Base-by-base conservation (phyloP, 2,888 invertebrate genomes). In the Protodeltote pygarga region DNA sequence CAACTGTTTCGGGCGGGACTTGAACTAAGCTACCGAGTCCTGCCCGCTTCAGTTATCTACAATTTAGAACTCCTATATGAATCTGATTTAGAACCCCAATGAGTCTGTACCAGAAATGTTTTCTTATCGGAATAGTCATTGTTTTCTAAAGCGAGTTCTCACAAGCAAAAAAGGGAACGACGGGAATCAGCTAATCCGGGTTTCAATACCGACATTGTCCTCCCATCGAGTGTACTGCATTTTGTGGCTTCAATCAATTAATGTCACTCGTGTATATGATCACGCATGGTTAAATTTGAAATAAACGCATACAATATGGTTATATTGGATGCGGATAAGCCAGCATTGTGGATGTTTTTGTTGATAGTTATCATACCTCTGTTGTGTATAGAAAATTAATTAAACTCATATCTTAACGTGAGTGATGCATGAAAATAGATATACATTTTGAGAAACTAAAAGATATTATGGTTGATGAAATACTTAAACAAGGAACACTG, bases 231-330 rank as follows among this genome's bases (percentile, higher is more conserved):
- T 79, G 64, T 58, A 71, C 49, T 52, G 35, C 39, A 69, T 57
- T 74, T 83, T 63, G 75, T 65, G 70, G 77, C 71, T 68, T 79
- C 80, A 82, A 82, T 85, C 83, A 84, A 85, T 85, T 85, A 85
- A 85, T 79, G 82, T 86, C 84, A 77, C 75, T 74, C 71, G 66
- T 66, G 74, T 67, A 60, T 66, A 67, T 72, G 77, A 79, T 81
- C 66, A 74, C 50, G 68, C 74, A 79, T 76, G 66, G 65, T 66
- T 73, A 48, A 70, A 51, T 55, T 1, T 64, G 25, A 60, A n/a
- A 57, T 77, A 75, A 73, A 47, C 28, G 19, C 37, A 50, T 48
- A 52, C 37, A 55, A 72, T 72, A 63, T 70, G 71, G 62, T 60
- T 61, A 29, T 48, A 38, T 48, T 45, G 58, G 34, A 45, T 41